Conservation (phyloP, 2,113 vertebrate species). For the Oncorhynchus mykiss region DNA sequence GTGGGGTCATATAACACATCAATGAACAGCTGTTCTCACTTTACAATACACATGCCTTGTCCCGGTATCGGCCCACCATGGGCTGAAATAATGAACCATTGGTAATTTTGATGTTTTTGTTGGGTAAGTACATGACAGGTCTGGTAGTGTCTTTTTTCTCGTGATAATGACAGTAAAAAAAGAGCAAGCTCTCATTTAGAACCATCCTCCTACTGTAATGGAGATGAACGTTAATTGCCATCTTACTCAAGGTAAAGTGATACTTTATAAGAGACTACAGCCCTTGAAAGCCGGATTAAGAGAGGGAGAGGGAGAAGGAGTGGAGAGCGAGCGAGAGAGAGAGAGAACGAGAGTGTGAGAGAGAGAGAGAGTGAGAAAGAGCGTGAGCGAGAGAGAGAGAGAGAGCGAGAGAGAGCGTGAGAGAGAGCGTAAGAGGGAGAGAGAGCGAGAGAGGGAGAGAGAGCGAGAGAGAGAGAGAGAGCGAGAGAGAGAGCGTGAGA, state of each 20-base stretch:
- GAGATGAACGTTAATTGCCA: constrained; percentile 52
- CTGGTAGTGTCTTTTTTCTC: background rate
- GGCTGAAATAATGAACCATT: too few species aligned
- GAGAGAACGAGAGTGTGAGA: background rate
- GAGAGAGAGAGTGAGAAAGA: background rate
- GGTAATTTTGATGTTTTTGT: too few species aligned
- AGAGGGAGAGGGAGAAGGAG: background rate
- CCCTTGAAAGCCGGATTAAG: constrained; percentile 45
- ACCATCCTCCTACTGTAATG: constrained; percentile 33
- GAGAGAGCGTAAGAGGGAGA: background rate
- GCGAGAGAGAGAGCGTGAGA: background rate
- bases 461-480: background rate
- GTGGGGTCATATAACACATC: background rate
- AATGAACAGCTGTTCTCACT: too few species aligned
- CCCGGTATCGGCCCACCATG: too few species aligned
- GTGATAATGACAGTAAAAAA: background rate
- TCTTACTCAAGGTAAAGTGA: constrained; percentile 35
- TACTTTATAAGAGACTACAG: constrained; percentile 44
- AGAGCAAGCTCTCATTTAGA: constrained; percentile 10
- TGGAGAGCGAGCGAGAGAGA: background rate
- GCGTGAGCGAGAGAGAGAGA: background rate
- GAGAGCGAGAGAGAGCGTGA: background rate
- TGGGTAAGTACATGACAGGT: background rate
- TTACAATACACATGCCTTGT: too few species aligned
- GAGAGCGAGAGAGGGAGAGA: background rate